Evolutionary conservation across 2,888 invertebrate genomes (phyloP).

Genomic region (Furcula furcula): DNA sequence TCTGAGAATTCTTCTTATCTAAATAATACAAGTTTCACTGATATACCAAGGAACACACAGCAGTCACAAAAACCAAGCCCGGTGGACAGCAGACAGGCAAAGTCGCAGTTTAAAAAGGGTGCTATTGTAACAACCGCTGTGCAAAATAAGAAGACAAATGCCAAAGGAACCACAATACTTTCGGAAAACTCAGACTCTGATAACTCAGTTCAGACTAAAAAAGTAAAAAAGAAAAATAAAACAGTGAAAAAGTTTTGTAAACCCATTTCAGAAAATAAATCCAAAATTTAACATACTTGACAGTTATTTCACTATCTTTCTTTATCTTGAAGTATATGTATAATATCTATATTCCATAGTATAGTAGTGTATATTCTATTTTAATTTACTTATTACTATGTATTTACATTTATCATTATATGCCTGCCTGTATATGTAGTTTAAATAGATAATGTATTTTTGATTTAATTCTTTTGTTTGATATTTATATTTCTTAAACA

Average conservation of each 20-base stretch:
- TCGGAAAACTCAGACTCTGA: no score
- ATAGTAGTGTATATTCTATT: no score
- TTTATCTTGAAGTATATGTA: no score
- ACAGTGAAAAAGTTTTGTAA: constrained; percentile 53
- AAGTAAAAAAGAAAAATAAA: constrained; percentile 73
- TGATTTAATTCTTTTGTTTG: no score
- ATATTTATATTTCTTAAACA: no score
- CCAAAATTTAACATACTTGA: constrained; percentile 43
- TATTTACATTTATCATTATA: no score
- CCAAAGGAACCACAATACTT: no score
- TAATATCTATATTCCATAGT: no score
- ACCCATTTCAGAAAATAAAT: constrained; percentile 51
- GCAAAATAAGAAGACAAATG: constrained; percentile 61
- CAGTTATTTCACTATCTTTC: no score
- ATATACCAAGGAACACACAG: constrained; percentile 62
- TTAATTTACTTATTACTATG: no score
- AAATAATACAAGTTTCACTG: constrained; percentile 70
- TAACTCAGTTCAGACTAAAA: constrained; percentile 64
- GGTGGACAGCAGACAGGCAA: constrained; percentile 50
- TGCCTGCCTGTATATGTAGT: no score
- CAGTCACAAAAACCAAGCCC: constrained; percentile 42
- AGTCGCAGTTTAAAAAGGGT: constrained; percentile 81
- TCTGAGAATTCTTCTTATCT: constrained; percentile 58
- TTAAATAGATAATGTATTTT: no score
- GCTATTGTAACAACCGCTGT: constrained; percentile 83